Evolutionary conservation across 2,797 vertebrate species (phyloP), one percentile per base, ranked within the genome.

Genomic region (Gouania willdenowi): DNA sequence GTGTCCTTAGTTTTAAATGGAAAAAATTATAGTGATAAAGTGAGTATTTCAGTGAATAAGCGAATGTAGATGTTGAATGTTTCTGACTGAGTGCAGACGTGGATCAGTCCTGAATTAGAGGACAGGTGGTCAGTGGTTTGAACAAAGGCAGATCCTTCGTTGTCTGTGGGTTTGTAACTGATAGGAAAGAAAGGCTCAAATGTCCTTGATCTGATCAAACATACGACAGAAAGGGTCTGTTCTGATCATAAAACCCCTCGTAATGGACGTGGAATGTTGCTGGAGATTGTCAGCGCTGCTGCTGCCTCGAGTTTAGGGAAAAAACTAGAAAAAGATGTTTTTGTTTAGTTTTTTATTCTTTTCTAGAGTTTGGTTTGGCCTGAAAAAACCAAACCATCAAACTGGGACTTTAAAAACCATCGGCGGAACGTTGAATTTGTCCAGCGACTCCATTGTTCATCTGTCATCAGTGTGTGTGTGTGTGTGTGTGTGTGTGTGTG

Each of bases 211-310:
- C 65, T 44, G 51, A 72, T 81, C 78, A 87, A 80, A 89, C n/a
- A n/a, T n/a, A 85, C 58, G 64, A 65, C 85, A 88, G 85, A 86
- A 91, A 91, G 62, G 45, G 1, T 71, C 57, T 10, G 3, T 82
- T 88, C 77, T 87, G 74, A 89, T 88, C 79, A 58, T 63, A 62
- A 79, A 75, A 76, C 82, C 77, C 73, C 68, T 66, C 54, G 83
- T 79, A 50, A 50, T 71, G 27, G 48, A 81, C 67, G 8, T 61
- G 72, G 83, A 83, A 84, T 75, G 64, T 62, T 45, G 70, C 65
- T 69, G 68, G 55, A 34, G 47, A 54, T 71, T 59, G 68, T 71
- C 64, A 57, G 31, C 42, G 37, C 1, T 3, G n/a, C n/a, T n/a
- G n/a, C n/a, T n/a, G n/a, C n/a, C n/a, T n/a, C n/a, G n/a, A n/a